Percentiles rank a stretch among this genome's conserved stretches.
Conservation (phyloP, 37 sponge, comb jelly and placozoan species). For the Amphimedon queenslandica region DNA sequence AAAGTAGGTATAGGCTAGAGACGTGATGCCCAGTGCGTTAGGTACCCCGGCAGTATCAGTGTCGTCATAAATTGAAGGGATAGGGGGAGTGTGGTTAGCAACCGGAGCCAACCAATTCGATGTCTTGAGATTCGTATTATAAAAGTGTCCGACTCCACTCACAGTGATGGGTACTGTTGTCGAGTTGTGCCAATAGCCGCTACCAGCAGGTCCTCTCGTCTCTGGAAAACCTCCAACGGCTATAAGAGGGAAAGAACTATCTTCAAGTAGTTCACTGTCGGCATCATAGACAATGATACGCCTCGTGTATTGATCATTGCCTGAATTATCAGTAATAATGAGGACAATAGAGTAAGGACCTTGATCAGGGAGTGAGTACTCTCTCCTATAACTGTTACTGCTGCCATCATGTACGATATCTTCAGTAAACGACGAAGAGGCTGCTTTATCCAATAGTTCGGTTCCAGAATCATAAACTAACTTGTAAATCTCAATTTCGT, state of each 20-base stretch:
- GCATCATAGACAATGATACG: conserved; percentile 52
- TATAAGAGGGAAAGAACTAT: conserved; percentile 28
- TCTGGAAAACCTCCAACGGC: conserved; percentile 45
- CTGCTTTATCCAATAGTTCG: background rate
- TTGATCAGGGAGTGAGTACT: conserved; percentile 11
- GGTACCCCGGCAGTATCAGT: conserved; percentile 59
- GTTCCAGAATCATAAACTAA: conserved; percentile 19
- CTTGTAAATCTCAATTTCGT: conserved; percentile 25
- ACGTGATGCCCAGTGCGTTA: conserved; percentile 65
- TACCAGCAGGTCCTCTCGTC: too few relatives aligned
- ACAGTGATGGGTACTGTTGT: conserved; percentile 24
- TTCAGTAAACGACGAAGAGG: background rate
- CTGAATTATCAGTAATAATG: conserved; percentile 41
- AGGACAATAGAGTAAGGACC: conserved; percentile 67
- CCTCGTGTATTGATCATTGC: conserved; percentile 46
- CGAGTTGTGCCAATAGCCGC: conserved; percentile 59
- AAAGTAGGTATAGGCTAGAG: conserved; percentile 27
- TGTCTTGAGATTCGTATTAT: conserved; percentile 49
- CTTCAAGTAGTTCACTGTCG: conserved; percentile 34
- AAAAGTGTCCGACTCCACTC: conserved; percentile 71
- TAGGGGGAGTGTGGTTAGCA: conserved; percentile 7
- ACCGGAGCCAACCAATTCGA: conserved; percentile 65
- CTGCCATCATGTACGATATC: background rate
- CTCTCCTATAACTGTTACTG: conserved; percentile 4
- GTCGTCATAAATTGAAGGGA: conserved; percentile 26